Conservation (phyloP, 2,113 vertebrate species). For the Centrocercus urophasianus region DNA sequence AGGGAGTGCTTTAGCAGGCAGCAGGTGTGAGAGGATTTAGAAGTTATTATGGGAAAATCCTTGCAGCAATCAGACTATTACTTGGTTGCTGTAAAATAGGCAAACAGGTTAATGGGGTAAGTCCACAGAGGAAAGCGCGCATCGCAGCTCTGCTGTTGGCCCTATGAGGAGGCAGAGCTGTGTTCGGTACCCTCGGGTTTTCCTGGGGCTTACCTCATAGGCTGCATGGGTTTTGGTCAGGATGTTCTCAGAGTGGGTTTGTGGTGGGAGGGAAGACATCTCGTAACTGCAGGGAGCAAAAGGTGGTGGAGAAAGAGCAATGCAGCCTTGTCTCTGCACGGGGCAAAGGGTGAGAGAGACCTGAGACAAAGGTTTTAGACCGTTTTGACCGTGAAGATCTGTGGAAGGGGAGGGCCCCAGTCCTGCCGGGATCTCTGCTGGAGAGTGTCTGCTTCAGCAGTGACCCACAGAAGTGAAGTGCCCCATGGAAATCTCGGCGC, state of each 20-base stretch:
- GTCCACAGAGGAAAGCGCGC: constrained; percentile 7
- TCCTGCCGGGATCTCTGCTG: constrained; percentile 49
- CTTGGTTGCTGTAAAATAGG: constrained; percentile 53
- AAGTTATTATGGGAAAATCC: constrained; percentile 63
- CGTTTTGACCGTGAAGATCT: constrained; percentile 43
- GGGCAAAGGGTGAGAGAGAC: background rate
- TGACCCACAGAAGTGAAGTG: constrained; percentile 31
- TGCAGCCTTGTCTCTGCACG: background rate
- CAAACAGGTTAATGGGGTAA: constrained; percentile 60
- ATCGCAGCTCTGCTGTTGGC: background rate
- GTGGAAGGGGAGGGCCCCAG: constrained; percentile 19
- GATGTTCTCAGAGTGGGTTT: fast-evolving
- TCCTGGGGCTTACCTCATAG: background rate
- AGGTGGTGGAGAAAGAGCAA: background rate
- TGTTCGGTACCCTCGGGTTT: background rate
- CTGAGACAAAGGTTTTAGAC: constrained; percentile 41
- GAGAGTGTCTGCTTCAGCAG: constrained; percentile 36
- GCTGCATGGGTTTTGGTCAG: background rate
- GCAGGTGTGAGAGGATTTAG: constrained; percentile 72
- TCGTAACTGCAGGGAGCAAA: fast-evolving
- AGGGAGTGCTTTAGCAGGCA: constrained; percentile 49
- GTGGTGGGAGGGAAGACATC: background rate
- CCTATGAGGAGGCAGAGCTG: background rate
- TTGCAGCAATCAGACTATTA: constrained; percentile 14
- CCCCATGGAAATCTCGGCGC: background rate